These are phyloP conservation scores for Netelia fuscicornis DNA, from an alignment of 2,888 invertebrate species.

Conservation along the genomic window DNA sequence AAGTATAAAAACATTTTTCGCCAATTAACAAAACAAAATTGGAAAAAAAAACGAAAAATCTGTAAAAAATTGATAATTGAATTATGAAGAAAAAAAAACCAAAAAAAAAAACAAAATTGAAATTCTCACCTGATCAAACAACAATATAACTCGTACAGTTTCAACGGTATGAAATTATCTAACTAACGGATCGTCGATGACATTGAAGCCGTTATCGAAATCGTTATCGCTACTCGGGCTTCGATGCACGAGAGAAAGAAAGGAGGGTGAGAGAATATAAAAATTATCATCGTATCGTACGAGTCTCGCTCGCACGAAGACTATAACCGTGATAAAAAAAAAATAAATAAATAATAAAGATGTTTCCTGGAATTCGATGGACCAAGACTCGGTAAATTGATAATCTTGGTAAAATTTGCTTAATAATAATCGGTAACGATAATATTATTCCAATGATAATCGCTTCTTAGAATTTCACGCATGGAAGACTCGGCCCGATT, in stretches of 20 bases:
- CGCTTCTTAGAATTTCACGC: not conserved
- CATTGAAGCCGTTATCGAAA: conserved; percentile 47
- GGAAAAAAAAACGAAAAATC: too few species aligned
- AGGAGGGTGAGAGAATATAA: not conserved
- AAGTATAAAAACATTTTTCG: too few species aligned
- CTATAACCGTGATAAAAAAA: conserved; percentile 3
- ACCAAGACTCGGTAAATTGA: not conserved
- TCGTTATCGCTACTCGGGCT: conserved; percentile 41
- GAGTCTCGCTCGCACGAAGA: not conserved
- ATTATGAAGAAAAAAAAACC: too few species aligned
- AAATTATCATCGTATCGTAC: conserved; percentile 32
- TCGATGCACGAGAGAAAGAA: conserved; percentile 2
- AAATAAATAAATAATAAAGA: too few species aligned
- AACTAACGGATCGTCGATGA: conserved; percentile 27
- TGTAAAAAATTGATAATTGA: too few species aligned
- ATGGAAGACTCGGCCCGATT: not conserved
- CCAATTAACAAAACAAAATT: too few species aligned
- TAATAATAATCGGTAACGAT: not conserved
- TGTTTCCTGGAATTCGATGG: not conserved
- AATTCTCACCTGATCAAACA: not conserved
- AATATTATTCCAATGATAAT: not conserved
- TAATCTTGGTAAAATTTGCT: not conserved
- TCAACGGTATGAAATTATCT: conserved; percentile 11
- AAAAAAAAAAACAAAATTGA: too few species aligned
- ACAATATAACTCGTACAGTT: not conserved